Conservation (phyloP, 2,888 invertebrate genomes). For the Bugula neritina region DNA sequence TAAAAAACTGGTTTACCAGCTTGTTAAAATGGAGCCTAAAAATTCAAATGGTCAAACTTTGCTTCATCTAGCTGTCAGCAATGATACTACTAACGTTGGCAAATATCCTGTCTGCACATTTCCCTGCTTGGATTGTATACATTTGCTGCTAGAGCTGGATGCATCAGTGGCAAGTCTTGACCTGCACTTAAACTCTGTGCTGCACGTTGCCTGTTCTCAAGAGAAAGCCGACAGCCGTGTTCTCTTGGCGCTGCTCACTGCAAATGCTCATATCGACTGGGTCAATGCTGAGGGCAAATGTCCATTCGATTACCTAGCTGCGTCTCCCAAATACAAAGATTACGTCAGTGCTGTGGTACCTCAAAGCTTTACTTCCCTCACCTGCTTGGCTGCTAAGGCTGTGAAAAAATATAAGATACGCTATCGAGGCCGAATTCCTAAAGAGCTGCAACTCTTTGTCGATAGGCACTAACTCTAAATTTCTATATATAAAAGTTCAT, state of each 20-base stretch:
- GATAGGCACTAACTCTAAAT: conserved; percentile 42
- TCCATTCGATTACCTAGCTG: conserved; percentile 44
- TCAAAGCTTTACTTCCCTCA: conserved; percentile 41
- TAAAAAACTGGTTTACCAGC: conserved; percentile 66
- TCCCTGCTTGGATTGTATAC: conserved; percentile 66
- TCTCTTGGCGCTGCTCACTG: conserved; percentile 66
- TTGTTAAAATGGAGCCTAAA: conserved; percentile 66
- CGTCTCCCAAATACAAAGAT: conserved; percentile 33
- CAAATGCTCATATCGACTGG: conserved; percentile 79
- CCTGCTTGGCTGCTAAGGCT: conserved; percentile 53
- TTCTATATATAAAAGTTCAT: too few species aligned
- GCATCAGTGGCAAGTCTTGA: conserved; percentile 75
- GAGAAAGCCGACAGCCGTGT: conserved; percentile 69
- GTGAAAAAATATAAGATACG: conserved; percentile 64
- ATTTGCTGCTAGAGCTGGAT: conserved; percentile 72
- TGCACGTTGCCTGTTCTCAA: conserved; percentile 72
- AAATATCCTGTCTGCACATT: conserved; percentile 68
- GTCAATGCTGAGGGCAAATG: conserved; percentile 44
- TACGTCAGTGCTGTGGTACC: conserved; percentile 42
- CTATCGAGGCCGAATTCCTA: conserved; percentile 44
- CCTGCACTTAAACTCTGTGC: conserved; percentile 76
- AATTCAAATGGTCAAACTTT: conserved; percentile 51
- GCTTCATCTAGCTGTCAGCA: conserved; percentile 74
- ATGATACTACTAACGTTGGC: conserved; percentile 65
- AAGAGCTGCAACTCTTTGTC: conserved; percentile 45